Base-by-base conservation (phyloP, 1,140 invertebrate genomes). In the Augochlora pura region DNA sequence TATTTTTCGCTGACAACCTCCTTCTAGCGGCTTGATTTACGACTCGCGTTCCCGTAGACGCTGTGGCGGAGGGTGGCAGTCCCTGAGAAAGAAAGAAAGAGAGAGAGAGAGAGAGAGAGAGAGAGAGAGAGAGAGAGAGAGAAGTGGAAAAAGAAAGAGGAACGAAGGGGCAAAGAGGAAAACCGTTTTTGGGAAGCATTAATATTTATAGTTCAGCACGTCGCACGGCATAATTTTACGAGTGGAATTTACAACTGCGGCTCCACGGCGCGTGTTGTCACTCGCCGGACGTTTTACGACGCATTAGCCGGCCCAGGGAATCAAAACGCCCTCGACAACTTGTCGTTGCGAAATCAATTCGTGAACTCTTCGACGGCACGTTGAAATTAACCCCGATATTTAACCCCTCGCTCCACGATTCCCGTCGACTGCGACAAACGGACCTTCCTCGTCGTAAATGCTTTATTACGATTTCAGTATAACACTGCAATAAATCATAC, bases 1-100 rank as follows among this genome's bases (percentile, higher is more conserved):
- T 87, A 88, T 88, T 88, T 88, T 86, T 88, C 87, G 87, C 86
- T 87, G 87, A 88, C 87, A 87, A 87, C 87, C 87, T 87, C 86
- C 87, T 88, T 83, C 87, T 87, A 86, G 80, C 73, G 57, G 18
- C 80, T 84, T 88, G 87, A 88, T 87, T 88, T 88, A 88, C 85
- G 86, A 80, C 82, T 52, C 80, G 38, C 83, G 75, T 86, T 66
- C 70, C 25, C 59, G 32, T 25, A 68, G 32, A 72, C 32, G 76
- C 18, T 16, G 57, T 54, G 54, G 54, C 21, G 66, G 57, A 74
- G 70, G 27, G 59, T 46, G 42, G 42, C 14, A 69, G 62, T 21
- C 49, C 49, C 14, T 68, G 65, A 64, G 27, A 39, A 7, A 21
- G 52, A 23, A 16, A 38, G 25, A 54, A 18, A 21, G 52, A 16